Evolutionary conservation across 1,140 invertebrate genomes (phyloP), one percentile per base, ranked within the genome.

Genomic region (Ips nitidus): DNA sequence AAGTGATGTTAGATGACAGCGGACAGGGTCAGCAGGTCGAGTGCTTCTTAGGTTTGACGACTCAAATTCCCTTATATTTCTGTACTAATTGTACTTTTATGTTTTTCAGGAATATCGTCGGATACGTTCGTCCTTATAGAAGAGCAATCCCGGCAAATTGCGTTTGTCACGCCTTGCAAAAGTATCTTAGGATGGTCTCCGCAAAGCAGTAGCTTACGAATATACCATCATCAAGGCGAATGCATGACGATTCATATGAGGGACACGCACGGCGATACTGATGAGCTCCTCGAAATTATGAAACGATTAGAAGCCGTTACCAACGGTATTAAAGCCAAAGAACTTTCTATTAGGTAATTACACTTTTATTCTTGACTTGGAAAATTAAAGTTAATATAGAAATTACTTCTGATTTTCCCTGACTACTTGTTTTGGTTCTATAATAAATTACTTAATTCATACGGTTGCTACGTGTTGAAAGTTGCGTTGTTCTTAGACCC

Each of bases 71-170:
- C 22, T 22, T 22, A 22, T 22, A 40, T 38, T 3, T 41, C 39
- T 39, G n/a, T 37, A 41, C 5, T 3, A 22, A 22, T 22, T 22
- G 22, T 22, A 22, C 22, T 22, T 22, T 22, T 22, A 22, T 50
- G 50, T 78, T 89, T 94, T 68, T 82, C 97, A 66, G 95, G 92
- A 0, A 90, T 98, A 64, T 95, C 94, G 36, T 85, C 90, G 6
- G 94, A 97, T 76, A 92, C 89, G 1, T 83, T 98, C 53, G 93
- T 97, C 38, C 81, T 98, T 6, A 87, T 98, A 52, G 94, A 98
- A 80, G 90, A 94, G 76, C 85, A 83, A 60, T 89, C 90, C 0
- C 85, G 91, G 62, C 91, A 94, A 80, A 91, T 94, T 39, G 87
- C 97, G 5, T 94, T 97, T 74, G 92, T 93, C 6, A 86, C 93